These are phyloP conservation scores for Phoxinus phoxinus DNA, from an alignment of 2,113 vertebrate species.

Conservation along the genomic window DNA sequence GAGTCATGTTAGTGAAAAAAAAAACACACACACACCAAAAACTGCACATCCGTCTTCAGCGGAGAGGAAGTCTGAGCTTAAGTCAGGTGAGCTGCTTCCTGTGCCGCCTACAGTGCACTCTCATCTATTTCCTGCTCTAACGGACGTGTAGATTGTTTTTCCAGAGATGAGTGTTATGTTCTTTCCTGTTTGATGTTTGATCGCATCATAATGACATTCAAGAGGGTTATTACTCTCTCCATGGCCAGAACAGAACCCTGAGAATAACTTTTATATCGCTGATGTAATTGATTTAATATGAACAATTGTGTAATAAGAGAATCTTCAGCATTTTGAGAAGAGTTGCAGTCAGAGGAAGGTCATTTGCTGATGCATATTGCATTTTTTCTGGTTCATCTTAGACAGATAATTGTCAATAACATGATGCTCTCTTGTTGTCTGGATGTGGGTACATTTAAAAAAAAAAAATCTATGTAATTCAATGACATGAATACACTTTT, in stretches of 20 bases:
- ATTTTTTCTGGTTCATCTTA: neutral
- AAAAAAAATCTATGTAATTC: neutral
- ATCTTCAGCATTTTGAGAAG: constrained; percentile 30
- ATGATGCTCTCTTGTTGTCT: neutral
- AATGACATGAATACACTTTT: neutral
- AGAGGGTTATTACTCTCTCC: constrained; percentile 7
- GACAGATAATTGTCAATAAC: neutral
- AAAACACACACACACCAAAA: neutral
- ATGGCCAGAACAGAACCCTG: neutral
- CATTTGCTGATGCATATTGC: neutral
- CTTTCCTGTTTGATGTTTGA: constrained; percentile 14
- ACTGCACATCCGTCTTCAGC: constrained; percentile 24
- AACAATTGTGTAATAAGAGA: constrained; percentile 1
- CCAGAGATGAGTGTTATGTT: constrained; percentile 26
- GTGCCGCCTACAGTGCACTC: constrained; percentile 10
- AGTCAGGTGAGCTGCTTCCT: constrained; percentile 53
- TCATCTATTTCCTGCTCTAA: constrained; percentile 49
- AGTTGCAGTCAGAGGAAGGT: neutral
- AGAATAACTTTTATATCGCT: constrained; percentile 22
- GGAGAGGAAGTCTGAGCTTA: constrained; percentile 38
- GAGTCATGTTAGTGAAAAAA: neutral
- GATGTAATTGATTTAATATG: constrained; percentile 30
- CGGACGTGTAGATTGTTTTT: constrained; percentile 23
- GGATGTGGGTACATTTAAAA: neutral
- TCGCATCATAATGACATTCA: constrained; percentile 21